These are phyloP conservation scores for Amazonetta brasiliensis DNA, from an alignment of 2,797 vertebrate genomes.

Conservation along the genomic window DNA sequence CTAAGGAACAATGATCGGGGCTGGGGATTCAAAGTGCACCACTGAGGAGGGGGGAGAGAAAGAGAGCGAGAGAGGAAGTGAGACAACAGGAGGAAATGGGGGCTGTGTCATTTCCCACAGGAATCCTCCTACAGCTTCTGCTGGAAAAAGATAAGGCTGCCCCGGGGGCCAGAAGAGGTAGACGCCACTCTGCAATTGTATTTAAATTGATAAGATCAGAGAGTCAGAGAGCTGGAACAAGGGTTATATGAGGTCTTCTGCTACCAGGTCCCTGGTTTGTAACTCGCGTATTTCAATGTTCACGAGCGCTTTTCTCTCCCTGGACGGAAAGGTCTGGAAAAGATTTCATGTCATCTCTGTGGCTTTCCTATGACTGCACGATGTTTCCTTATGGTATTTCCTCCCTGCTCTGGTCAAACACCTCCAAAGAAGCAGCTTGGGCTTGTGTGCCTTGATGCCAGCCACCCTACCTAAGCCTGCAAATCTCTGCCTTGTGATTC, in stretches of 20 bases:
- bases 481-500: background rate
- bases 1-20: conserved; percentile 82
- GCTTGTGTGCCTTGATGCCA: background rate
- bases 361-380: background rate
- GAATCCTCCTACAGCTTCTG: conserved; percentile 84
- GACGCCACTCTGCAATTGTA: conserved; percentile 61
- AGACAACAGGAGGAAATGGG: conserved; percentile 86
- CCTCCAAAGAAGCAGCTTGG: background rate
- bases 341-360: background rate
- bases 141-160: conserved; percentile 87
- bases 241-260: conserved; percentile 45
- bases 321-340: background rate
- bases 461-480: background rate
- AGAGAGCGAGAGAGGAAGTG: conserved; percentile 81
- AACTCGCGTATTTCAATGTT: background rate
- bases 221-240: conserved; percentile 4
- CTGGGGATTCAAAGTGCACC: conserved; percentile 64
- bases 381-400: background rate
- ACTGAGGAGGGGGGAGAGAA: conserved; percentile 35
- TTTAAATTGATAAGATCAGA: conserved; percentile 62
- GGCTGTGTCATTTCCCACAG: conserved; percentile 84
- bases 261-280: background rate
- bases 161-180: conserved; percentile 78
- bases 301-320: background rate
- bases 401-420: background rate